Evolutionary conservation across 2,797 vertebrate genomes (phyloP).

Genomic region (Cossypha polioptera): DNA sequence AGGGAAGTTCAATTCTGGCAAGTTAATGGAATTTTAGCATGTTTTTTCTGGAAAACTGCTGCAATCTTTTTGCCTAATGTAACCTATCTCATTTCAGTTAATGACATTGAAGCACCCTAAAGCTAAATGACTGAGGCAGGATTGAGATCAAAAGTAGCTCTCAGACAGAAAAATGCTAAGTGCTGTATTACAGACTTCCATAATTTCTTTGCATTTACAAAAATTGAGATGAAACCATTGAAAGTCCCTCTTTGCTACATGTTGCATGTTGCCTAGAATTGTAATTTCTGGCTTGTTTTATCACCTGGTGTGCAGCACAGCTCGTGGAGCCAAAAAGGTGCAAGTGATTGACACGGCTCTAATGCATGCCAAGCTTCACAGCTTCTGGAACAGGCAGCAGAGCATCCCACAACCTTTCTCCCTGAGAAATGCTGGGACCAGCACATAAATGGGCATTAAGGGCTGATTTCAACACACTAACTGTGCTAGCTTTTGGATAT

Average conservation of each 20-base stretch:
- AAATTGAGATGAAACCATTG: background rate
- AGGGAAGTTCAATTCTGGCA: background rate
- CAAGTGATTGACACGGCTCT: rapidly evolving
- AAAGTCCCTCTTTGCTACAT: background rate
- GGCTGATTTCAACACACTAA: background rate
- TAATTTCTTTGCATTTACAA: background rate
- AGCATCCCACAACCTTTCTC: rapidly evolving
- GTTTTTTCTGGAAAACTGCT: background rate
- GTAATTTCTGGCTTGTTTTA: background rate
- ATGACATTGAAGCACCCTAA: background rate
- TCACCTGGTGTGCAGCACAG: background rate
- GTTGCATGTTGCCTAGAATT: background rate
- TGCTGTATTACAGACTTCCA: background rate
- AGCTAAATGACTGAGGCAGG: background rate
- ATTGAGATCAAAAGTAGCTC: background rate
- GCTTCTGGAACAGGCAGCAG: background rate
- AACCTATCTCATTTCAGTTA: background rate
- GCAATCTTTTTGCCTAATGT: background rate
- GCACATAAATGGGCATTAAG: rapidly evolving
- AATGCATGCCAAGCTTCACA: background rate
- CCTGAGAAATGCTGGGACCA: rapidly evolving
- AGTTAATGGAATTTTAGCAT: background rate
- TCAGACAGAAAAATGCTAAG: background rate
- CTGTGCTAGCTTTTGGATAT: background rate
- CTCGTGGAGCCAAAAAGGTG: background rate